Evolutionary conservation across 2,888 invertebrate genomes (phyloP).

Genomic region (Mechanitis messenoides): DNA sequence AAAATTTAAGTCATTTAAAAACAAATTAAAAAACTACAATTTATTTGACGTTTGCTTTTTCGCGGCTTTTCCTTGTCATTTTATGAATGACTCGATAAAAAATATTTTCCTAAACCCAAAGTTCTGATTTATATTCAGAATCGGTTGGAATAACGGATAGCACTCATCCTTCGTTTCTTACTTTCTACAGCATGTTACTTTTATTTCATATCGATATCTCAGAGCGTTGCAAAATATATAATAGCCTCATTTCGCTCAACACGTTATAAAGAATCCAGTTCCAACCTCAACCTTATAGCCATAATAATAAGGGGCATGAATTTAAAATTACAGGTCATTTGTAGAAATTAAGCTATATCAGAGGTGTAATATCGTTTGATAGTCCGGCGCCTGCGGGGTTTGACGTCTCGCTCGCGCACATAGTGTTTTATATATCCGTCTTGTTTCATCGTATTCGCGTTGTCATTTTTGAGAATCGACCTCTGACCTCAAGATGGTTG

Average conservation of each 20-base stretch:
- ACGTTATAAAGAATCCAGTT: conserved; percentile 61
- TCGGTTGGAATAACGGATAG: not conserved
- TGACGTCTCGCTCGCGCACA: conserved; percentile 41
- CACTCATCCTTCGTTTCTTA: not conserved
- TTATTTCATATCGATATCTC: conserved; percentile 26
- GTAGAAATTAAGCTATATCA: conserved; percentile 43
- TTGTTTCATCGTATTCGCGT: conserved; percentile 45
- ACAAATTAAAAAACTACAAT: too few species aligned
- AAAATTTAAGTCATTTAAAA: too few species aligned
- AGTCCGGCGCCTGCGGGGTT: conserved; percentile 53
- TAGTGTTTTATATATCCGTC: conserved; percentile 27
- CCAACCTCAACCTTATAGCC: conserved; percentile 34
- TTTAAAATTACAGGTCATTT: conserved; percentile 34
- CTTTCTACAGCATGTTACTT: conserved; percentile 27
- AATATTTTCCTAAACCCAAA: too few species aligned
- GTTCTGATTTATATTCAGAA: not conserved
- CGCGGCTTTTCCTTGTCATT: too few species aligned
- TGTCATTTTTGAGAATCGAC: conserved; percentile 71
- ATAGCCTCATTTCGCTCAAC: conserved; percentile 60
- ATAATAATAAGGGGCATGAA: conserved; percentile 36
- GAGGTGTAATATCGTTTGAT: conserved; percentile 56
- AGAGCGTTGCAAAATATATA: conserved; percentile 43
- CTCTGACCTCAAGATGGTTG: conserved; percentile 60
- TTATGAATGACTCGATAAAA: too few species aligned
- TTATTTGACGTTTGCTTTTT: too few species aligned